Percentiles rank a stretch among this genome's conserved stretches.
These are phyloP conservation scores for Monopis laevigella DNA, from an alignment of 2,888 invertebrate genomes.

Conservation along the genomic window DNA sequence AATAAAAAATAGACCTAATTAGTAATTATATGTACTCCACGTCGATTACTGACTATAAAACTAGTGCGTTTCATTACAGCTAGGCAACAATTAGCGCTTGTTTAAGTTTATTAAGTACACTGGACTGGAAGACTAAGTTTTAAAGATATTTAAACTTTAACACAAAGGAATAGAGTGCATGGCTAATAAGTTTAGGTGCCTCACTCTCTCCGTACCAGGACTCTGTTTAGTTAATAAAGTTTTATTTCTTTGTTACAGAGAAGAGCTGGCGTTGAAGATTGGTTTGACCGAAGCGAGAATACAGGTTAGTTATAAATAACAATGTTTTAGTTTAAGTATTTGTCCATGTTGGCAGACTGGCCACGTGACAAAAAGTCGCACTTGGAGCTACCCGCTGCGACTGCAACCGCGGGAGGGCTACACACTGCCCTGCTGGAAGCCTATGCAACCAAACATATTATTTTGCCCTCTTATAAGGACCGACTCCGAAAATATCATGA, in stretches of 20 bases:
- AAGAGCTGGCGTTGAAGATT: slow-evolving; percentile 93
- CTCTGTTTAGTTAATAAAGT: too few relatives aligned
- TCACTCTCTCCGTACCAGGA: too few relatives aligned
- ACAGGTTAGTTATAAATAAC: slow-evolving; percentile 74
- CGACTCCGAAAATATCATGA: background rate
- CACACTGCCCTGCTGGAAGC: slow-evolving; percentile 23
- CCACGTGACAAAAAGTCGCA: slow-evolving; percentile 34
- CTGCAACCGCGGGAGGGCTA: background rate
- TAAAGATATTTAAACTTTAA: too few relatives aligned
- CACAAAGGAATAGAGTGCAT: too few relatives aligned
- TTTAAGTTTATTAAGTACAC: too few relatives aligned
- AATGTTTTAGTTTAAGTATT: background rate
- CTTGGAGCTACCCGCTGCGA: slow-evolving; percentile 30
- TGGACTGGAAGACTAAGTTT: too few relatives aligned
- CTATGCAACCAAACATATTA: slow-evolving; percentile 9
- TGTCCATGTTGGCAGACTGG: background rate
- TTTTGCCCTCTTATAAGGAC: slow-evolving; percentile 5
- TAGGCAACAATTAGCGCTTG: too few relatives aligned
- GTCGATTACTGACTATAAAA: too few relatives aligned
- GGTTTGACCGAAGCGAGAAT: slow-evolving; percentile 94
- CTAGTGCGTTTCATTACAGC: too few relatives aligned
- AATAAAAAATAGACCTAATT: too few relatives aligned
- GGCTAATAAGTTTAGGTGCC: too few relatives aligned
- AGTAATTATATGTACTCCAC: too few relatives aligned
- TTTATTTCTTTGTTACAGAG: slow-evolving; percentile 77